Evolutionary conservation across 2,113 vertebrate species (phyloP).

Genomic region (Clarias macrocephalus): DNA sequence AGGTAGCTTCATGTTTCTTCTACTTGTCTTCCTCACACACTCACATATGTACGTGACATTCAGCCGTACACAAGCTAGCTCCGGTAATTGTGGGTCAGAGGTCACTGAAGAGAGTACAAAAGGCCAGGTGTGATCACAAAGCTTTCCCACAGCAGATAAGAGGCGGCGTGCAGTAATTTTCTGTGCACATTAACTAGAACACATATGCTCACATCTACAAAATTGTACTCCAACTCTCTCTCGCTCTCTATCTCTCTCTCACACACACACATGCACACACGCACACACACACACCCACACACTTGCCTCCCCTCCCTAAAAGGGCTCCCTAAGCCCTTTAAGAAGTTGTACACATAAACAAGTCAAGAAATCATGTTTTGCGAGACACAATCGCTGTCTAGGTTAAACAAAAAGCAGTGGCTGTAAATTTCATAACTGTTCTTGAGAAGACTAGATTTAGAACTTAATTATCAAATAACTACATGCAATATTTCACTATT

Average conservation of each 20-base stretch:
- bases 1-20: neutral
- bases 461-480: neutral
- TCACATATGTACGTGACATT: neutral
- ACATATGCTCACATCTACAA: neutral
- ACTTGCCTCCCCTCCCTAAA: neutral
- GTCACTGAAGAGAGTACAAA: neutral
- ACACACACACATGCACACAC: neutral
- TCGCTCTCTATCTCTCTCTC: neutral
- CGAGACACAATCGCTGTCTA: neutral
- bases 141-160: neutral
- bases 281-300: neutral
- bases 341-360: neutral
- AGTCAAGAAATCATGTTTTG: neutral
- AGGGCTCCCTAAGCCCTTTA: neutral
- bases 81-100: conserved; percentile 14
- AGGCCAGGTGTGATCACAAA: neutral
- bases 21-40: neutral
- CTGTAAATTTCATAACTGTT: neutral
- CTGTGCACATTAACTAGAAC: neutral
- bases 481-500: no score
- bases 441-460: neutral
- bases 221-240: neutral
- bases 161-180: neutral
- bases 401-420: neutral
- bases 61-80: conserved; percentile 15